Conservation (phyloP, 2,797 vertebrate genomes). For the Sparus aurata region DNA sequence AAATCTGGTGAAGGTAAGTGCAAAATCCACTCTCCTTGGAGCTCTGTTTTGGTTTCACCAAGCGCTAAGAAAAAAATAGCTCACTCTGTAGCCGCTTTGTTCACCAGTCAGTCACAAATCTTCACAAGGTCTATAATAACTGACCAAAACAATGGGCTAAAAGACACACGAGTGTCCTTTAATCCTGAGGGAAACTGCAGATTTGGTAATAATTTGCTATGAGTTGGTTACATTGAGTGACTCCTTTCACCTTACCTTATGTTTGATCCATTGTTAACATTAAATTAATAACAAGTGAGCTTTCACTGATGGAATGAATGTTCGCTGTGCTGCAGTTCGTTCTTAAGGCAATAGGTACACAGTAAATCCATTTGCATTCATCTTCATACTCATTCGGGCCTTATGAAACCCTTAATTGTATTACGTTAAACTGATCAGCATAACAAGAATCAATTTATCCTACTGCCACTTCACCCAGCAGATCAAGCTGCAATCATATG, state of each 20-base stretch:
- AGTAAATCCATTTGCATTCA: background rate
- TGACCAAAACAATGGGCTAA: background rate
- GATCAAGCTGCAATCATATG: conserved; percentile 1
- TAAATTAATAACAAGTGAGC: background rate
- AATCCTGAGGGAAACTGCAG: background rate
- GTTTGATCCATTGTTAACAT: background rate
- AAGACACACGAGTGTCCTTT: background rate
- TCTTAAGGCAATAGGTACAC: background rate
- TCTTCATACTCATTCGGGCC: background rate
- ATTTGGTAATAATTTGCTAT: background rate
- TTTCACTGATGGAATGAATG: conserved; percentile 9
- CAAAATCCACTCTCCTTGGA: background rate
- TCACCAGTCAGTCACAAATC: background rate
- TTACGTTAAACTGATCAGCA: background rate
- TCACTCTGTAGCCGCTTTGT: background rate
- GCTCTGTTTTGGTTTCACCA: conserved; percentile 3
- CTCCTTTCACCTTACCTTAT: background rate
- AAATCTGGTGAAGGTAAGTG: background rate
- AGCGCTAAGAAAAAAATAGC: background rate
- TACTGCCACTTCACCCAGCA: conserved; percentile 8
- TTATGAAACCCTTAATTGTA: conserved; percentile 5
- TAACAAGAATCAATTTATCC: conserved; percentile 15
- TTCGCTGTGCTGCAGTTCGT: background rate
- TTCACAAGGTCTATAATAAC: background rate
- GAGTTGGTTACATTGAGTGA: background rate